phyloP scores from a whole-genome alignment of 2,797 vertebrate species.

The Florisuga fusca region DNA sequence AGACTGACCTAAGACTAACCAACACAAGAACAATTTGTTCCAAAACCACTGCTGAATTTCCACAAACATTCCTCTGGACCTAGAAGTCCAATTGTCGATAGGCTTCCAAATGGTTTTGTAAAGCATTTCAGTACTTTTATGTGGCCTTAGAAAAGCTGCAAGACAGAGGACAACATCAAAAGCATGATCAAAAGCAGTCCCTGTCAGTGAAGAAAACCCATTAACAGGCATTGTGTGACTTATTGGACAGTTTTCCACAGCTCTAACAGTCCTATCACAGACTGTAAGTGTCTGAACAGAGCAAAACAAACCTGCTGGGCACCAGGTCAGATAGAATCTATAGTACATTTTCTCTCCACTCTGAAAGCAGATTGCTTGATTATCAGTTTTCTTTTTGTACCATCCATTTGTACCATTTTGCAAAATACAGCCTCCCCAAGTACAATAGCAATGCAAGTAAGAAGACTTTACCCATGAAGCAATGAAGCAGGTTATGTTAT shows the following conservation, averaged over 20 bases:
- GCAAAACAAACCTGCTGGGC: not conserved
- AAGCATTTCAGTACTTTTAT: not conserved
- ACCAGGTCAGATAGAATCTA: not conserved
- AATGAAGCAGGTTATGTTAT: not conserved
- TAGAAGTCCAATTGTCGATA: not conserved
- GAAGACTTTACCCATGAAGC: not conserved
- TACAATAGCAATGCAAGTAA: not conserved
- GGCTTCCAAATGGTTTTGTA: not conserved
- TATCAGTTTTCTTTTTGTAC: not conserved
- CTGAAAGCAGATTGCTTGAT: not conserved
- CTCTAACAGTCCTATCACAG: not conserved
- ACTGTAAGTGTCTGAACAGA: not conserved
- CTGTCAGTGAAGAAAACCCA: not conserved
- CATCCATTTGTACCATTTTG: not conserved
- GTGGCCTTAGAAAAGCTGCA: not conserved
- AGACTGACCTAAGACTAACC: not conserved
- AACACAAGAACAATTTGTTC: not conserved
- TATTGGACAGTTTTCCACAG: not conserved
- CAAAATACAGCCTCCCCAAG: not conserved
- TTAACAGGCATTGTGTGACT: not conserved
- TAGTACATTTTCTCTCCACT: not conserved
- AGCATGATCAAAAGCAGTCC: not conserved
- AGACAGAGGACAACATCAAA: not conserved
- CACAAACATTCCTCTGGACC: not conserved
- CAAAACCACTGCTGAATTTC: not conserved